Evolutionary conservation across 2,113 vertebrate genomes (phyloP), one percentile per base, ranked within the genome.

Genomic region (Chloebia gouldiae): DNA sequence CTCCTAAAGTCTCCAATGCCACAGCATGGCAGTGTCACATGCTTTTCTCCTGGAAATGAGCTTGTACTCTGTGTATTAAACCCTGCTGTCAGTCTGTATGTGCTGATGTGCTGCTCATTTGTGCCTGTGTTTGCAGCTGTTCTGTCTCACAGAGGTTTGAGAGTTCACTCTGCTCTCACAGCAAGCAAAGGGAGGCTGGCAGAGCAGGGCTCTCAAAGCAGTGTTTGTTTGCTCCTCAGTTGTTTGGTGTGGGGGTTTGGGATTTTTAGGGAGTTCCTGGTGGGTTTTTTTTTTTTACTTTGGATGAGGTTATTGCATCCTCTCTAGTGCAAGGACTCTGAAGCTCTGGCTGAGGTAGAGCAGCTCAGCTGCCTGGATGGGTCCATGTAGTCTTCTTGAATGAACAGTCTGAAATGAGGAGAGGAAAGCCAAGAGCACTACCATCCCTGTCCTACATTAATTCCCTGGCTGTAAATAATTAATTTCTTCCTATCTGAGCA

Each of bases 41-140:
- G 83, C 93, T 96, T 95, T 92, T 95, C 56, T 94, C 77, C 91
- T 93, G 93, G 92, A 95, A 75, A 66, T 77, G 88, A 80, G 93
- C 97, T 96, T 81, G 88, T 93, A 47, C 76, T 93, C 54, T 80
- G 27, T 88, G 92, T 92, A 19, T 94, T 84, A 88, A 95, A 96
- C 82, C 68, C 91, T 33, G 30, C 89, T 70, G 69, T 97, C 81
- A 27, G 85, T 90, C 35, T 95, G 15, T 96, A 39, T 97, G 95
- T 97, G 93, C 97, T 95, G 94, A 82, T 96, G 79, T 97, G 86
- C 90, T 97, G 93, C 93, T 87, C 90, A 77, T 94, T 47, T 95
- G 89, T 97, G 94, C 94, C 84, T 94, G 88, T 95, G 94, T 96
- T 92, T 76, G 84, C 78, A 79, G 92, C 95, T 96, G 95, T 94